These are phyloP conservation scores for Hirtodrosophila trivittata DNA, from an alignment of 2,888 invertebrate genomes.

Conservation along the genomic window DNA sequence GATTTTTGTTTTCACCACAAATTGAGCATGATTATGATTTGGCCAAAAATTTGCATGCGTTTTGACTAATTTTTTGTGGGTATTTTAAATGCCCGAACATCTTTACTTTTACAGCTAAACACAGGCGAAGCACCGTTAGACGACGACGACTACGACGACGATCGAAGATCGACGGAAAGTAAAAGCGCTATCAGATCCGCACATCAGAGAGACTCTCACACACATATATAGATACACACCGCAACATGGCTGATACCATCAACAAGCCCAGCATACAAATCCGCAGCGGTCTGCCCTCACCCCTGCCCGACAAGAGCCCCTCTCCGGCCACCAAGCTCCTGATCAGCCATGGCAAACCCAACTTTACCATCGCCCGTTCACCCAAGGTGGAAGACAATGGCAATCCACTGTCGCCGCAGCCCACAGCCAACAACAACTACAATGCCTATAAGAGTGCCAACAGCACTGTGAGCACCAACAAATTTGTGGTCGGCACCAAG, in stretches of 20 bases:
- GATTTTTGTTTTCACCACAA: conserved; percentile 44
- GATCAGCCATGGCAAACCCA: conserved; percentile 83
- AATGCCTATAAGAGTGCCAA: conserved; percentile 65
- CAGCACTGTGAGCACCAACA: conserved; percentile 38
- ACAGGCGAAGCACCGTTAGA: conserved; percentile 57
- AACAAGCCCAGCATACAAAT: conserved; percentile 81
- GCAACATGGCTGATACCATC: conserved; percentile 80
- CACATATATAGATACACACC: conserved; percentile 4
- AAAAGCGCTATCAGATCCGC: conserved; percentile 55
- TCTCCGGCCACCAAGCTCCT: conserved; percentile 82
- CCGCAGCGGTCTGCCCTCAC: conserved; percentile 69
- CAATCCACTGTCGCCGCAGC: conserved; percentile 60
- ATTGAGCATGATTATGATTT: conserved; percentile 45
- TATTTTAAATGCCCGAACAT: conserved; percentile 24
- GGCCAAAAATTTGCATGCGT: conserved; percentile 42
- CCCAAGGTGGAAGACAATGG: conserved; percentile 68
- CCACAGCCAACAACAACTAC: conserved; percentile 66
- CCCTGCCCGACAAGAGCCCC: conserved; percentile 77
- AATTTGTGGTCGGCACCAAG: conserved; percentile 79
- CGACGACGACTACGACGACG: conserved; percentile 25
- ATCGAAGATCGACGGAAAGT: conserved; percentile 59
- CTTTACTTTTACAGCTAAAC: conserved; percentile 49
- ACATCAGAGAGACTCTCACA: conserved; percentile 2
- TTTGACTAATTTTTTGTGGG: conserved; percentile 39
- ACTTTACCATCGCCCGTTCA: conserved; percentile 81